phyloP scores from a whole-genome alignment of 2,113 vertebrate genomes.

The Zosterops pallidus region DNA sequence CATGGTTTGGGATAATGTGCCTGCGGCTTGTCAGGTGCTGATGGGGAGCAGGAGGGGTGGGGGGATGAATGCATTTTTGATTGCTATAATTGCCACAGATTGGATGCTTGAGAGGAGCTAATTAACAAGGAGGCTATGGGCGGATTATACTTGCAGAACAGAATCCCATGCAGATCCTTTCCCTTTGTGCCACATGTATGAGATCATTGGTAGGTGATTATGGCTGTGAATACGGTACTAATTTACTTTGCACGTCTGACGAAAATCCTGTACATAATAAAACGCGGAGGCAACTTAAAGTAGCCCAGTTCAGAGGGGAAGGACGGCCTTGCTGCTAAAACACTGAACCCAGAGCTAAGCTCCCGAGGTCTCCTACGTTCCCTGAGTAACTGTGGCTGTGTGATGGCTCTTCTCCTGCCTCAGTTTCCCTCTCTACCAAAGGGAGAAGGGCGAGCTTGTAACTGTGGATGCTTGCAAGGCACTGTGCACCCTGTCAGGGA shows the following conservation, averaged over 20 bases:
- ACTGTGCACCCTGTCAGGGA: neutral
- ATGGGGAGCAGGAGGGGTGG: constrained; percentile 55
- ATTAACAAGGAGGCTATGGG: constrained; percentile 73
- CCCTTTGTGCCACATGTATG: constrained; percentile 73
- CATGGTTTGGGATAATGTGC: constrained; percentile 51
- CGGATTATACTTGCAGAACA: constrained; percentile 74
- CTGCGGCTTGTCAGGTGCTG: constrained; percentile 74
- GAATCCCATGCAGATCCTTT: constrained; percentile 71
- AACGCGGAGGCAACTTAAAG: constrained; percentile 55
- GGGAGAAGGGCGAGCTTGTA: neutral
- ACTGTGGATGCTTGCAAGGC: neutral
- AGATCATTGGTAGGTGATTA: constrained; percentile 76
- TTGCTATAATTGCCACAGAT: constrained; percentile 80
- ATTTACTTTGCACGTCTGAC: constrained; percentile 75
- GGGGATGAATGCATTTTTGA: constrained; percentile 80
- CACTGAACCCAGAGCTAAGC: neutral
- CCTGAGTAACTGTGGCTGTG: neutral
- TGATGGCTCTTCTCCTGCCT: neutral
- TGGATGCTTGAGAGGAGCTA: constrained; percentile 71
- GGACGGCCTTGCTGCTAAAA: neutral
- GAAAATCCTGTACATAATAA: constrained; percentile 71
- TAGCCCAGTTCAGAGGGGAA: constrained; percentile 37
- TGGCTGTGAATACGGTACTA: constrained; percentile 71
- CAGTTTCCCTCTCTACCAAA: neutral
- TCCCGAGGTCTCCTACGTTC: neutral